A percentile compares a stretch with the other conserved stretches of the same genome.
These are phyloP conservation scores for Stenolophus ochropezus DNA, from an alignment of 2,888 invertebrate species.

Conservation along the genomic window DNA sequence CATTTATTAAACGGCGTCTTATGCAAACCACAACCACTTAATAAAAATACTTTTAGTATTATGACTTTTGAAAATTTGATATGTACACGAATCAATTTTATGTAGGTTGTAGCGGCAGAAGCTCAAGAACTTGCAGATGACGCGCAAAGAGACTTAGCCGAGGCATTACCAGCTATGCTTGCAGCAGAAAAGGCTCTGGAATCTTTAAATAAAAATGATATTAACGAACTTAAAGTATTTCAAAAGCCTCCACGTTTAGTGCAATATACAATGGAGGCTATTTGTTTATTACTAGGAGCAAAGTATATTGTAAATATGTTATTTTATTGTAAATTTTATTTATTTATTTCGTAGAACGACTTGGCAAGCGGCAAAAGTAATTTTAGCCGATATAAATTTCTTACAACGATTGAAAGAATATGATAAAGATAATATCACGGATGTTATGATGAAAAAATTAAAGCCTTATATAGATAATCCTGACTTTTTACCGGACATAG, in stretches of 20 bases:
- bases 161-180: conserved; percentile 90
- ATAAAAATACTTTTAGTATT: too few relatives aligned
- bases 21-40: too few relatives aligned
- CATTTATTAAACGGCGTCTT: too few relatives aligned
- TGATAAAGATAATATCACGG: conserved; percentile 91
- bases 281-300: conserved; percentile 86
- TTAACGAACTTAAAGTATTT: conserved; percentile 92
- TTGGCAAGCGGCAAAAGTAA: conserved; percentile 88
- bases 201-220: conserved; percentile 90
- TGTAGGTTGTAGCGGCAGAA: conserved; percentile 86
- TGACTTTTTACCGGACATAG: conserved; percentile 88
- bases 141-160: conserved; percentile 87
- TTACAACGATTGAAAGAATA: conserved; percentile 87
- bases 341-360: conserved; percentile 78
- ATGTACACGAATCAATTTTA: too few relatives aligned
- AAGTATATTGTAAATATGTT: conserved; percentile 79
- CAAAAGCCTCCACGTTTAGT: conserved; percentile 91
- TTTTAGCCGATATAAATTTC: conserved; percentile 89
- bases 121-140: conserved; percentile 90
- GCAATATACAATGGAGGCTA: conserved; percentile 93
- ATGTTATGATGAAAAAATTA: conserved; percentile 84
- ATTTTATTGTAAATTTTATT: conserved; percentile 61
- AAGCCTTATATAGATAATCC: conserved; percentile 89
- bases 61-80: too few relatives aligned
- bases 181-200: conserved; percentile 90